Percentiles rank a stretch among this genome's conserved stretches.
Conservation (phyloP, 2,113 vertebrate genomes). For the Camelus dromedarius region DNA sequence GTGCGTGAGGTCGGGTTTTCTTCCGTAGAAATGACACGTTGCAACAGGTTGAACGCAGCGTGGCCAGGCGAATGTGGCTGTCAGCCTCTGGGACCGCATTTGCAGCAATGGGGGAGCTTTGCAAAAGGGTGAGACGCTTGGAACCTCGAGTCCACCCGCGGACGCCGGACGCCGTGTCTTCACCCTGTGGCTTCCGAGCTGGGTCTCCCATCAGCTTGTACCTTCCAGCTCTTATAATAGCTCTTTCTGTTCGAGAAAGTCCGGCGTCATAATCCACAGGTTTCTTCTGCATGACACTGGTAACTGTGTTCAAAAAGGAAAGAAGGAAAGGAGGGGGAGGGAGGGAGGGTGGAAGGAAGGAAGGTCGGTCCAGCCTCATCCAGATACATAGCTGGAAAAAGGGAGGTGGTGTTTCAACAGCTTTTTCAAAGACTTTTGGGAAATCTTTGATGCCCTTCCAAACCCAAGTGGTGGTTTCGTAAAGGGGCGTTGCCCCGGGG, state of each 20-base stretch:
- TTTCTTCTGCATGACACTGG: no score
- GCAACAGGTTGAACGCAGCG: neutral
- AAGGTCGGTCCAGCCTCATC: neutral
- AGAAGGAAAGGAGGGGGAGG: no score
- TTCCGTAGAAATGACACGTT: neutral
- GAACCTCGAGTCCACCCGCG: neutral
- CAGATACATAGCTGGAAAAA: accelerated
- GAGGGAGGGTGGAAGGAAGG: no score
- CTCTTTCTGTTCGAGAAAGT: neutral
- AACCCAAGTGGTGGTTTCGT: neutral
- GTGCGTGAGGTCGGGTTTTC: neutral
- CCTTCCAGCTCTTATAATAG: accelerated
- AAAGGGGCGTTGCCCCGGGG: neutral
- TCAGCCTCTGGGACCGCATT: neutral
- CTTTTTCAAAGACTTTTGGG: neutral
- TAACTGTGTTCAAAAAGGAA: no score
- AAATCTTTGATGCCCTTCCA: neutral
- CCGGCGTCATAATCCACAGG: no score
- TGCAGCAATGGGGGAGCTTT: neutral
- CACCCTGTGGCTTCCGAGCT: neutral
- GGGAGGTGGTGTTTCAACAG: neutral
- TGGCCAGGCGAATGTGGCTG: neutral
- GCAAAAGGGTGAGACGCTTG: neutral
- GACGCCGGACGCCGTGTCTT: no score
- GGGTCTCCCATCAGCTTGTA: neutral